Conservation (phyloP, 2,888 invertebrate species). For the Phymatocera aterrima region DNA sequence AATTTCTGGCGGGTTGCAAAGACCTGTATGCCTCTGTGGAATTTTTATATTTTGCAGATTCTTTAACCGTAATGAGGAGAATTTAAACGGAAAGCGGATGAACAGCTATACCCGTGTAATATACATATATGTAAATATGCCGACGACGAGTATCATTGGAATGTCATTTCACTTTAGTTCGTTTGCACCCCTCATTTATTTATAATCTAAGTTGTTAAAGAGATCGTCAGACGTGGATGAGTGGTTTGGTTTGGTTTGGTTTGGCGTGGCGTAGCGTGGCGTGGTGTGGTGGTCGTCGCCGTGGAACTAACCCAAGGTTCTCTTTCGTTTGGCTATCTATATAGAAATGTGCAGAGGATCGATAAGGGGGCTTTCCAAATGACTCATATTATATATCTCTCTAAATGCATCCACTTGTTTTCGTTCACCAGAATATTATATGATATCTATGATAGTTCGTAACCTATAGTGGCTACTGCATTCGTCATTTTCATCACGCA, state of each 20-base stretch:
- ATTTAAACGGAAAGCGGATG: neutral
- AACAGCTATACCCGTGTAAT: neutral
- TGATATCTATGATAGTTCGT: neutral
- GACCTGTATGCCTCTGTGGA: too few species aligned
- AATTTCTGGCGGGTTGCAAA: too few species aligned
- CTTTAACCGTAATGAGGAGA: too few species aligned
- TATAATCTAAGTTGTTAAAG: conserved; percentile 29
- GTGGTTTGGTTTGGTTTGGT: neutral
- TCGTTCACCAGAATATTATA: conserved; percentile 9
- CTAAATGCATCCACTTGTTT: conserved; percentile 43
- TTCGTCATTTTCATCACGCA: too few species aligned
- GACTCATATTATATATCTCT: too few species aligned
- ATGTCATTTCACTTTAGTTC: conserved; percentile 43
- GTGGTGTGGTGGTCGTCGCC: neutral
- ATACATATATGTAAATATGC: neutral
- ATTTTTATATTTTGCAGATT: too few species aligned
- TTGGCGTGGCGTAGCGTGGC: neutral
- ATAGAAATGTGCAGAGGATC: conserved; percentile 37
- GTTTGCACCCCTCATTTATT: conserved; percentile 42
- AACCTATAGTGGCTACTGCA: neutral
- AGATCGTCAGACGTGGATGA: conserved; percentile 19
- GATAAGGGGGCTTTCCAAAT: conserved; percentile 31
- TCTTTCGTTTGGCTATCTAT: conserved; percentile 20
- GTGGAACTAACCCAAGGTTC: neutral
- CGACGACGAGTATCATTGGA: conserved; percentile 26